phyloP scores from a whole-genome alignment of 1,140 invertebrate species.

The Sweltsa coloradensis region DNA sequence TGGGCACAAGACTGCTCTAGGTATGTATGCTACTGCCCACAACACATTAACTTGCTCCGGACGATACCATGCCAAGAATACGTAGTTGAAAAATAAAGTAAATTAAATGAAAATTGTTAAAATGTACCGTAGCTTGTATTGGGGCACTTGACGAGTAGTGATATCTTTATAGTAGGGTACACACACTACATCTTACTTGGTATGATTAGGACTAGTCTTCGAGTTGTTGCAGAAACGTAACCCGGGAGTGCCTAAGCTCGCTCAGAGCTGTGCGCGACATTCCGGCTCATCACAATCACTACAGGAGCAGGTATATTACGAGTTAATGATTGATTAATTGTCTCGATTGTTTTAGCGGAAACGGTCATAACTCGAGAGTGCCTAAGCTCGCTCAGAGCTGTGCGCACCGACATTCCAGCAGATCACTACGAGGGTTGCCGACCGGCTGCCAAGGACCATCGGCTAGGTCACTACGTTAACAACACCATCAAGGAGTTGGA shows the following conservation, averaged over 20 bases:
- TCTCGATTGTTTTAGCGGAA: constrained; percentile 41
- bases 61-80: no score
- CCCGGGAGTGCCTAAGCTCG: background rate
- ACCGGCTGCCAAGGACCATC: constrained; percentile 61
- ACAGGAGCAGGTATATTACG: background rate
- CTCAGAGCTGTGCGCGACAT: no score
- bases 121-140: no score
- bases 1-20: no score
- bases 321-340: constrained; percentile 6
- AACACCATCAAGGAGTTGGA: constrained; percentile 77
- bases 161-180: background rate
- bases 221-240: background rate
- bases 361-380: constrained; percentile 75
- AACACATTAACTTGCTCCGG: no score
- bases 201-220: background rate
- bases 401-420: constrained; percentile 78
- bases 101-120: no score
- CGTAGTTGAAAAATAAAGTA: no score
- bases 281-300: no score
- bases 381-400: constrained; percentile 60
- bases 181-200: background rate
- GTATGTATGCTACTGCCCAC: no score
- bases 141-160: no score
- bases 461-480: constrained; percentile 75
- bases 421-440: constrained; percentile 85